Conservation (phyloP, 2,113 vertebrate species). For the Pelvicachromis taeniatus region DNA sequence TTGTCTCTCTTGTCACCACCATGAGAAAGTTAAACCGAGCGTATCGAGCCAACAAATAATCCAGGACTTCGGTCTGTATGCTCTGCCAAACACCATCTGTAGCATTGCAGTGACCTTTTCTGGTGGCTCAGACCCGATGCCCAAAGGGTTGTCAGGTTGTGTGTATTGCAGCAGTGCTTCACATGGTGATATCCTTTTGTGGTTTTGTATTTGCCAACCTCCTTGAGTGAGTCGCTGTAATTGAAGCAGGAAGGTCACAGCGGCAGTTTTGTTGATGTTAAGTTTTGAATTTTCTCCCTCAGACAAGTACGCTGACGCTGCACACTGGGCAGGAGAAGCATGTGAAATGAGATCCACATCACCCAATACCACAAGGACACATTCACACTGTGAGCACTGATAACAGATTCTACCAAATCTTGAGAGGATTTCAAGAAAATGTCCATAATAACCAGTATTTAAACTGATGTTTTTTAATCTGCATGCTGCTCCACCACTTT, state of each 20-base stretch:
- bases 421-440: neutral
- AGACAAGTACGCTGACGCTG: slow-evolving; percentile 61
- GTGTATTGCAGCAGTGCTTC: slow-evolving; percentile 11
- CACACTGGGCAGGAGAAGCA: slow-evolving; percentile 33
- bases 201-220: slow-evolving; percentile 36
- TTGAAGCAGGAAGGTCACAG: slow-evolving; percentile 59
- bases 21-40: neutral
- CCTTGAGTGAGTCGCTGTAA: slow-evolving; percentile 35
- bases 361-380: slow-evolving; percentile 57
- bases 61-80: neutral
- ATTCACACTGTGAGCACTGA: slow-evolving; percentile 17
- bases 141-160: neutral
- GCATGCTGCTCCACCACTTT: neutral
- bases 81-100: neutral
- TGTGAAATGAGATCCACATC: slow-evolving; percentile 64
- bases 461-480: neutral
- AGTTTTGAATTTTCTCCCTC: slow-evolving; percentile 53
- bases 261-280: slow-evolving; percentile 31
- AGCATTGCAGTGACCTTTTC: neutral
- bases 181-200: slow-evolving; percentile 10
- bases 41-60: neutral
- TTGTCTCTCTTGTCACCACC: neutral
- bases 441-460: neutral
- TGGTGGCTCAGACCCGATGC: neutral
- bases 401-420: neutral